Base-by-base conservation (phyloP, 2,797 vertebrate species). In the Dallia pectoralis region DNA sequence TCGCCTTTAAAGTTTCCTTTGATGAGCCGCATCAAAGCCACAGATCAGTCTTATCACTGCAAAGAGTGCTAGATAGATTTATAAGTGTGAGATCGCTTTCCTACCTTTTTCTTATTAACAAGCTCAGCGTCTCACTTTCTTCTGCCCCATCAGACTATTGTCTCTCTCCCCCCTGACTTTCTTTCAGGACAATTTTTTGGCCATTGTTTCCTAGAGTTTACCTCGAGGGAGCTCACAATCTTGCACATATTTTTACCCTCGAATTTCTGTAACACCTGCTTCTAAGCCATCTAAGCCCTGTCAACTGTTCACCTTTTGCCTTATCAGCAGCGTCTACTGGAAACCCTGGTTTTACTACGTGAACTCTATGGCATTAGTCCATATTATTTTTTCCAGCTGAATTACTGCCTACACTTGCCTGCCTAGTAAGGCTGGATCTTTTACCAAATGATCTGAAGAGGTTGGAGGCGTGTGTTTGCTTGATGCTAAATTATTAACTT, bases 401-500 rank as follows among this genome's bases (percentile, higher is more conserved):
- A 66, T 63, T 62, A 61, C 44, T 51, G 36, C 61, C 47, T 16
- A 61, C 30, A n/a, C 51, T 33, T 64, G 62, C 27, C 18, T 75
- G 64, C 74, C 67, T 74, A 25, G 27, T 68, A 40, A 36, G 33
- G 44, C 53, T 59, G 65, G 74, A 77, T 67, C 67, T 76, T 69
- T 76, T 79, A 74, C 84, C 69, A 79, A 61, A 19, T 40, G 4
- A 67, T 47, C 11, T 53, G 76, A 79, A 22, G 25, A 65, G 30
- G 74, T 36, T 82, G 61, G 53, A 67, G 18, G 32, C 14, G n/a
- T 27, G 7, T 56, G 62, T 86, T 79, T 82, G 51, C 66, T 66
- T 73, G 66, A 71, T 36, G 82, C 51, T 87, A 63, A 85, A 85
- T 87, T 33, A 87, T 88, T 90, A 85, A 88, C 81, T 36, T 8